These are phyloP conservation scores for Pristionchus exspectatus DNA, from an alignment of 2,888 invertebrate genomes.

Conservation along the genomic window DNA sequence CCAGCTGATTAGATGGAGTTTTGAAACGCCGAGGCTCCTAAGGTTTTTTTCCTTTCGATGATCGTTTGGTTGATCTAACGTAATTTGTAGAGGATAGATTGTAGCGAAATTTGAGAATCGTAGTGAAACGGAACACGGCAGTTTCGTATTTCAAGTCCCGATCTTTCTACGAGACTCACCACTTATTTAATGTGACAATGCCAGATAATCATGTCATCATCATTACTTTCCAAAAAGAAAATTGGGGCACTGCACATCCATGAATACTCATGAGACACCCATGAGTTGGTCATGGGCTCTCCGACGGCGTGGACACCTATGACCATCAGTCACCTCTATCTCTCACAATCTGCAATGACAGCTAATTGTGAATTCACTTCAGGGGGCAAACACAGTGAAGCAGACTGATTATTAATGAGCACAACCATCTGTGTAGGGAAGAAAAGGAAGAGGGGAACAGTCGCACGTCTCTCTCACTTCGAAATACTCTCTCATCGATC, in stretches of 20 bases:
- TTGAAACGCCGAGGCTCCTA: background rate
- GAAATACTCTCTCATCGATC: too few relatives aligned
- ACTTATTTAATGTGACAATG: too few relatives aligned
- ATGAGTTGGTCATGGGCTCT: too few relatives aligned
- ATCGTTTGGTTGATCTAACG: background rate
- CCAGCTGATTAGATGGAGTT: background rate
- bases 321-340: background rate
- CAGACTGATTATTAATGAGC: slow-evolving; percentile 48
- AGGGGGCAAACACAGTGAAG: background rate
- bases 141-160: too few relatives aligned
- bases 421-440: slow-evolving; percentile 6
- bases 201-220: too few relatives aligned
- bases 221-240: too few relatives aligned
- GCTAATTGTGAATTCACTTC: slow-evolving; percentile 34
- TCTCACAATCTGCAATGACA: background rate
- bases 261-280: too few relatives aligned
- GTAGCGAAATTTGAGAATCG: background rate
- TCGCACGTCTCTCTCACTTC: background rate
- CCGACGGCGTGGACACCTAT: too few relatives aligned
- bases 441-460: background rate
- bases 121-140: background rate
- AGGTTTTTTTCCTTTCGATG: background rate
- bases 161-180: too few relatives aligned
- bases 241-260: too few relatives aligned
- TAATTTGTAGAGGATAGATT: background rate